Conservation (phyloP, 1,140 invertebrate species). For the Panagrolaimus sp. region DNA sequence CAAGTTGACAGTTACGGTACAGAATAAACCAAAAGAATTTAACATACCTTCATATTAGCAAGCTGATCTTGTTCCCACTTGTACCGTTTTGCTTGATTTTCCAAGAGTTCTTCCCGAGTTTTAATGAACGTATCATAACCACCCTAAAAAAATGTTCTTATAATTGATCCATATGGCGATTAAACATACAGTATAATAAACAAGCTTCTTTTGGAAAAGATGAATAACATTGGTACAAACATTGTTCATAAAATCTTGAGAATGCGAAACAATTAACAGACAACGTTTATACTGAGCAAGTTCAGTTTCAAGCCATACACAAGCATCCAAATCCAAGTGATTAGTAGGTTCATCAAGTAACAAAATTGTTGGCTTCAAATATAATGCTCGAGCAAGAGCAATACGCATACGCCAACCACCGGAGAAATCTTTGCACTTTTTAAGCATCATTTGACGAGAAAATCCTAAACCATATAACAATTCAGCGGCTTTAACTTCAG, state of each 20-base stretch:
- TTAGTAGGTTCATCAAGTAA: conserved; percentile 68
- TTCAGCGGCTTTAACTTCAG: conserved; percentile 83
- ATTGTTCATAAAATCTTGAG: conserved; percentile 98
- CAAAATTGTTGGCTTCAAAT: conserved; percentile 63
- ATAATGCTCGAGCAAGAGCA: conserved; percentile 74
- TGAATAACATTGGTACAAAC: conserved; percentile 98
- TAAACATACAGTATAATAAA: conserved; percentile 80
- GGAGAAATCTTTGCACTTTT: conserved; percentile 86
- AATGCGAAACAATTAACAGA: conserved; percentile 96
- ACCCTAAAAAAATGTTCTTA: conserved; percentile 63
- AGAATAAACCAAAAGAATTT: conserved; percentile 11
- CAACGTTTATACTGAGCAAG: conserved; percentile 91
- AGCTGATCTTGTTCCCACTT: conserved; percentile 99
- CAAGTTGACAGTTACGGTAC: conserved; percentile 46
- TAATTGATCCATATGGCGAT: not conserved
- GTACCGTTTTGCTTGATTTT: conserved; percentile 98
- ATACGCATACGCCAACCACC: conserved; percentile 84
- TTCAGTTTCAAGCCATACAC: conserved; percentile 98
- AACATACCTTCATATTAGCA: conserved; percentile 85
- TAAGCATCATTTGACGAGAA: conserved; percentile 80
- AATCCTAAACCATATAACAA: conserved; percentile 96
- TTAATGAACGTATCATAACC: conserved; percentile 92
- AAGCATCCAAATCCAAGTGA: conserved; percentile 77
- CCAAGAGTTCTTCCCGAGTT: conserved; percentile 84
- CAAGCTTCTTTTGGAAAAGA: conserved; percentile 82